Evolutionary conservation across 2,113 vertebrate genomes (phyloP).

Genomic region (Muscicapa adusta): DNA sequence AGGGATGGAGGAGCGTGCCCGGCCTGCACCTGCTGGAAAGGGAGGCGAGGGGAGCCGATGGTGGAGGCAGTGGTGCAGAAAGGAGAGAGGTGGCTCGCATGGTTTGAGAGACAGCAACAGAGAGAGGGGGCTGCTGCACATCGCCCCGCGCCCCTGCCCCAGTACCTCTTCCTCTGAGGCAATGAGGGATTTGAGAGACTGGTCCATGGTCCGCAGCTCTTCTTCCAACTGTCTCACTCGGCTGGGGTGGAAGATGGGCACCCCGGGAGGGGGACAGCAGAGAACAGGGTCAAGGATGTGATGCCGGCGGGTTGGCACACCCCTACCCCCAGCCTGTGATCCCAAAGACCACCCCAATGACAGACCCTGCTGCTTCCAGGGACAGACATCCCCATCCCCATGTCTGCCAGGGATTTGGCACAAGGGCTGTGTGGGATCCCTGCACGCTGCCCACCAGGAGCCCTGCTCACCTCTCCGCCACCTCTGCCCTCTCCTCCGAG

Average conservation of each 20-base stretch:
- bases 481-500: constrained; percentile 95
- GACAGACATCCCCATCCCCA: background rate
- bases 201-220: constrained; percentile 94
- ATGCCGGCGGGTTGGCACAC: rapidly evolving
- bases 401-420: background rate
- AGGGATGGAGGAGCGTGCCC: background rate
- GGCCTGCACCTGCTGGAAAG: background rate
- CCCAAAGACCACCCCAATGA: background rate
- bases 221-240: constrained; percentile 90
- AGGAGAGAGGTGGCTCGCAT: background rate
- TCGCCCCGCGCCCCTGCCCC: background rate
- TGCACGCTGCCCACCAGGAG: rapidly evolving
- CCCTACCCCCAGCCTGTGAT: background rate
- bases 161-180: constrained; percentile 98
- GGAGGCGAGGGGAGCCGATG: rapidly evolving
- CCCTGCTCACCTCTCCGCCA: constrained; percentile 85
- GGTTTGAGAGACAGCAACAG: background rate
- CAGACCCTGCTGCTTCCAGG: background rate
- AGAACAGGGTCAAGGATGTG: constrained; percentile 42
- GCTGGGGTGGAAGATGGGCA: constrained; percentile 73
- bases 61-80: background rate
- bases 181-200: constrained; percentile 94
- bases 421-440: background rate
- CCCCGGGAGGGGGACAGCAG: background rate
- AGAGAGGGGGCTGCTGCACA: constrained; percentile 20